Base-by-base conservation (phyloP, 1,140 invertebrate genomes). In the Zelostemma sp. region DNA sequence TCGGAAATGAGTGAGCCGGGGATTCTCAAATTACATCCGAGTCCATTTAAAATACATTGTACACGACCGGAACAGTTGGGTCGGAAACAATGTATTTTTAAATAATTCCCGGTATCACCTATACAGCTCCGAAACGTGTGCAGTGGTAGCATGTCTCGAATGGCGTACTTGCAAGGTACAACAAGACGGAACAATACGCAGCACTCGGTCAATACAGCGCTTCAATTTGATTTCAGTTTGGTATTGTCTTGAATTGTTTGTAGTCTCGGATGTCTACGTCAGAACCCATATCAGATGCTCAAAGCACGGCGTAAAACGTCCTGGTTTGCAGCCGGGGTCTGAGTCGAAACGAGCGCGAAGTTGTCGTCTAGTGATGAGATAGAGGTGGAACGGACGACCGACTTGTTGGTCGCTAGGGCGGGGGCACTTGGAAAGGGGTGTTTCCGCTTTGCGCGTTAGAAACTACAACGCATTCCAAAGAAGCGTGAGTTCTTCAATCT, bases 221-320 rank as follows among this genome's bases (percentile, higher is more conserved):
- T 68, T 61, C 53, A 49, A 68, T 61, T 68, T 47, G 55, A 68
- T 68, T 68, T 62, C 65, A 68, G 62, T 62, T 68, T 54, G 12
- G 53, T 43, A 48, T 35, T 50, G 56, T 33, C 17, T 18, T 40
- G 35, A 46, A 41, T 59, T 66, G 58, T 57, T 41, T 18, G 57
- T 59, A 14, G 35, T 61, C 53, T 61, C 48, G 58, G 55, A 61
- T 68, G 58, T 63, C 17, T 55, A 54, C 35, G 50, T 63, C 54
- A 62, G 59, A 68, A 62, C 63, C 66, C 56, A 68, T 57, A 59
- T 54, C 49, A 58, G 53, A 62, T 49, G 47, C 54, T 68, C 62
- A 49, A 58, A 54, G 25, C 25, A 63, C 66, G 43, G 59, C 48
- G 58, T 68, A 61, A 47, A 62, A 62, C 16, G 65, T 62, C 53